These are phyloP conservation scores for Mormyrops attenuatus DNA, from an alignment of 2,797 vertebrate genomes.

Conservation along the genomic window DNA sequence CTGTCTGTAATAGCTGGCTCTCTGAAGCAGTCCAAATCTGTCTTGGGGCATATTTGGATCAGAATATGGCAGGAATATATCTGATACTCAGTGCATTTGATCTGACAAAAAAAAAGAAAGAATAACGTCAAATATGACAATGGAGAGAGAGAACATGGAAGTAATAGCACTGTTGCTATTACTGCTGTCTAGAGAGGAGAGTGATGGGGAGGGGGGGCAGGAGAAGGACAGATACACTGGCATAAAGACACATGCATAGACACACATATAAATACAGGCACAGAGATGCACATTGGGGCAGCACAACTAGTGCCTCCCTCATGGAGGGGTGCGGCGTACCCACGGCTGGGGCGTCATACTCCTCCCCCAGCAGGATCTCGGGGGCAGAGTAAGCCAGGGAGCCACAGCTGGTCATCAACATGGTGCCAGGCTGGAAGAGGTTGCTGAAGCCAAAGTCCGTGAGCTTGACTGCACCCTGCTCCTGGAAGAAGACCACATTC, in stretches of 20 bases:
- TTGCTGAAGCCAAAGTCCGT: conserved; percentile 86
- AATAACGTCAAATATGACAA: not conserved
- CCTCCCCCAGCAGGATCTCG: conserved; percentile 79
- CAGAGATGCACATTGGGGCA: not conserved
- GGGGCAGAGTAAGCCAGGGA: conserved; percentile 81
- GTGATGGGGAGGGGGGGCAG: not conserved
- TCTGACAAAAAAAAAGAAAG: not conserved
- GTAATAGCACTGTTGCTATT: not conserved
- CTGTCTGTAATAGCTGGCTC: not conserved
- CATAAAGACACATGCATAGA: not conserved
- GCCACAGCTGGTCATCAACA: conserved; percentile 81
- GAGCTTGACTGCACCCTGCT: conserved; percentile 78
- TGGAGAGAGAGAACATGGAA: not conserved
- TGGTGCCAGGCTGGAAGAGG: conserved; percentile 75
- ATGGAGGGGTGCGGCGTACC: conserved; percentile 37
- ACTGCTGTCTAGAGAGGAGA: not conserved
- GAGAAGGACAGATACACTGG: not conserved
- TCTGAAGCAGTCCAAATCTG: not conserved
- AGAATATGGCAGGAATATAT: not conserved
- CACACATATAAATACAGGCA: not conserved
- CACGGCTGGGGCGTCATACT: conserved; percentile 78
- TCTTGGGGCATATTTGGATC: not conserved
- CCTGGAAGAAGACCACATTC: conserved; percentile 83
- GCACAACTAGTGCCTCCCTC: not conserved
- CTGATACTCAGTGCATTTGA: not conserved